Percentiles rank a stretch among this genome's conserved stretches.
phyloP scores from a whole-genome alignment of 1,140 invertebrate species.

The Arctopsyche grandis region DNA sequence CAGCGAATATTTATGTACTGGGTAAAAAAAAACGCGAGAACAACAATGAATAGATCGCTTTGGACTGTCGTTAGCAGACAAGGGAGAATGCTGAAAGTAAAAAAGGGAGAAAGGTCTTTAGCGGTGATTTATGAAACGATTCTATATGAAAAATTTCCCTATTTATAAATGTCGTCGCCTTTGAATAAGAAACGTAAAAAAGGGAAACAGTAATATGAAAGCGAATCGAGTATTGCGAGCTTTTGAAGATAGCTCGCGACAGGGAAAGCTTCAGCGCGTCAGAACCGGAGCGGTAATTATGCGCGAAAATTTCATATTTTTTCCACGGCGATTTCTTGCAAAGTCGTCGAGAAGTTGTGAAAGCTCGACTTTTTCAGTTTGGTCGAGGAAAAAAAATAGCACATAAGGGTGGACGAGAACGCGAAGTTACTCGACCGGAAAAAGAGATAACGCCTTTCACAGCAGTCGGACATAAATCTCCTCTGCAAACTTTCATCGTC shows the following conservation, averaged over 20 bases:
- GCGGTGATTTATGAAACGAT: constrained; percentile 27
- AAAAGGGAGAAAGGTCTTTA: constrained; percentile 5
- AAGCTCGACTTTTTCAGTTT: neutral
- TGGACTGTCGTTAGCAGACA: constrained; percentile 16
- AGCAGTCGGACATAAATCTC: constrained; percentile 15
- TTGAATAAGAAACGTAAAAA: constrained; percentile 7
- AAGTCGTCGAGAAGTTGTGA: neutral
- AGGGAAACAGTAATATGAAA: neutral
- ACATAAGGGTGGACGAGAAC: constrained; percentile 4
- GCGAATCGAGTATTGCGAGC: neutral
- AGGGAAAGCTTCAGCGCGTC: too few relatives aligned
- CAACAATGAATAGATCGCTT: constrained; percentile 10
- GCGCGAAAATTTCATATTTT: neutral
- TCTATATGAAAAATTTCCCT: constrained; percentile 20
- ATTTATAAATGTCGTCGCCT: constrained; percentile 24
- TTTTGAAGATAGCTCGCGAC: too few relatives aligned
- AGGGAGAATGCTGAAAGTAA: neutral
- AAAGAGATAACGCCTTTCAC: constrained; percentile 29
- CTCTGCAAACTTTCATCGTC: neutral
- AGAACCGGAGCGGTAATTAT: constrained; percentile 1
- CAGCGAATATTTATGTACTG: neutral
- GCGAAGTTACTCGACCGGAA: constrained; percentile 26
- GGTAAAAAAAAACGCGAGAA: neutral
- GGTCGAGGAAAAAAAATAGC: too few relatives aligned
- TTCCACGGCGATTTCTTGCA: neutral